Evolutionary conservation across 1,140 invertebrate genomes (phyloP).

Genomic region (Neodiprion pinetum): DNA sequence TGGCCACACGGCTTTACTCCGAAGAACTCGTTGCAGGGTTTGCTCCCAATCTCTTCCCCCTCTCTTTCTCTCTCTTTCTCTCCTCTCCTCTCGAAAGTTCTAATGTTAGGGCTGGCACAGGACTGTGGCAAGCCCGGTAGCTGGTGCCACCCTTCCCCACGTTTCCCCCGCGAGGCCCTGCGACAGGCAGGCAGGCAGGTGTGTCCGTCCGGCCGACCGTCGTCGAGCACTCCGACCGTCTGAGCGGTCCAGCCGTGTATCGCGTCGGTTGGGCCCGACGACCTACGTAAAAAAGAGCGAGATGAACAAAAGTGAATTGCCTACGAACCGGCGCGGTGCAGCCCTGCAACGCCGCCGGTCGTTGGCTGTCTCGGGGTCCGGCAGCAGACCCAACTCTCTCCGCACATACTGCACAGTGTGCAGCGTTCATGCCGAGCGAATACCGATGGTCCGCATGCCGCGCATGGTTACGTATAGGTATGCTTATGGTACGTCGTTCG

Average conservation of each 20-base stretch:
- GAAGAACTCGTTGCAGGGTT: background rate
- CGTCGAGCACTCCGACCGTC: background rate
- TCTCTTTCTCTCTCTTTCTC: too few species aligned
- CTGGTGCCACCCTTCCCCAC: background rate
- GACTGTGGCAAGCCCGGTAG: conserved; percentile 2
- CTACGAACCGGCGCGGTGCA: background rate
- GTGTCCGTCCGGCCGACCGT: background rate
- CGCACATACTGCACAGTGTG: background rate
- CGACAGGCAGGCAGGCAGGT: background rate
- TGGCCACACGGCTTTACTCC: background rate
- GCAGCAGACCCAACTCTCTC: background rate
- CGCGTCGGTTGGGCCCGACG: background rate
- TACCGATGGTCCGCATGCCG: too few species aligned
- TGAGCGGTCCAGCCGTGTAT: background rate
- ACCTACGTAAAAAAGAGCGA: background rate
- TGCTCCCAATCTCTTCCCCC: background rate
- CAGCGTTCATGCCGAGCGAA: too few species aligned
- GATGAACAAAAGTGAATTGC: background rate
- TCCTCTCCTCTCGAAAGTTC: background rate
- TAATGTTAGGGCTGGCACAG: background rate
- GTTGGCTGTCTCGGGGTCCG: too few species aligned
- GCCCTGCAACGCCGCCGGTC: too few species aligned
- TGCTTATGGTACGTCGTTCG: too few species aligned
- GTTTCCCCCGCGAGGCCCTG: background rate
- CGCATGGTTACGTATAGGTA: too few species aligned